Conservation (phyloP, 2,113 vertebrate genomes). For the Ceyx melanurus region DNA sequence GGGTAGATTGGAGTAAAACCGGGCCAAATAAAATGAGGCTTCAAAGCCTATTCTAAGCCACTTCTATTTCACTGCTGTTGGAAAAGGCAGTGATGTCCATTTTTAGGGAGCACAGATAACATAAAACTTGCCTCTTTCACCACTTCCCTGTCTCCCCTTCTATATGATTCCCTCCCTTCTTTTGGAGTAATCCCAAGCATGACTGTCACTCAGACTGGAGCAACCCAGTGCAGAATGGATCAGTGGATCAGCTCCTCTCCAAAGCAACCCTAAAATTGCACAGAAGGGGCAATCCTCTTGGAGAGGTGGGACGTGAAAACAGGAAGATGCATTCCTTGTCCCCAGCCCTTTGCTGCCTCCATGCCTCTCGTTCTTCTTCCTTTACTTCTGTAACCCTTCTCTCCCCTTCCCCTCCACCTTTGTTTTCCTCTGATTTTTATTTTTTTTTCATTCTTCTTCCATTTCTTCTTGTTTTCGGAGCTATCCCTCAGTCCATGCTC, state of each 20-base stretch:
- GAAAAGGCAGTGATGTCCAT: background rate
- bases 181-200: background rate
- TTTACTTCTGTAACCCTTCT: background rate
- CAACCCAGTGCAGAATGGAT: background rate
- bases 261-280: background rate
- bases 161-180: background rate
- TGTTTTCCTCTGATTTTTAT: background rate
- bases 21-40: constrained; percentile 60
- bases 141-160: background rate
- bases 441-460: background rate
- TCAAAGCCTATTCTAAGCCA: background rate
- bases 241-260: background rate
- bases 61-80: constrained; percentile 41
- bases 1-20: constrained; percentile 58
- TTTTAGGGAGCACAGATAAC: background rate
- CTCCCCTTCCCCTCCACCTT: background rate
- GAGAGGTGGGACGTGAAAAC: background rate
- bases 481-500: background rate
- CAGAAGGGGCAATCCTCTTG: too few relatives aligned
- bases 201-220: fast-evolving
- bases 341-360: background rate
- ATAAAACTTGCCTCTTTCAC: background rate
- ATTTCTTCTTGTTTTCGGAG: background rate
- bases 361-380: background rate
- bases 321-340: fast-evolving